Evolutionary conservation across 1,140 invertebrate species (phyloP).

Genomic region (Cyclina sinensis): DNA sequence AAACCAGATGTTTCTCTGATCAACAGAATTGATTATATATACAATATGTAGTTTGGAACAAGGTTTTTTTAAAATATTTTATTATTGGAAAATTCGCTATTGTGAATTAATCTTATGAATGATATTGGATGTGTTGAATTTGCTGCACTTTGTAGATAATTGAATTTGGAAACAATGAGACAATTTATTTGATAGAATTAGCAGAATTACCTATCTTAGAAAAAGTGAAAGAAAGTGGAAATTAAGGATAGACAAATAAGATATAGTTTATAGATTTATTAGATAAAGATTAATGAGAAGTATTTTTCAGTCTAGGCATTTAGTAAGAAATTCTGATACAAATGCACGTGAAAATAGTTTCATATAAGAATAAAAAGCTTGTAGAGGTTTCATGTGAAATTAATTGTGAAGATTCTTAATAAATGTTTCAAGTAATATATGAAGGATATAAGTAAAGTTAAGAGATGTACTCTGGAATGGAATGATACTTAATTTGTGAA

Average conservation of each 20-base stretch:
- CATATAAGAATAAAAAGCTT: no score
- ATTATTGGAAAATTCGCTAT: neutral
- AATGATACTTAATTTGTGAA: no score
- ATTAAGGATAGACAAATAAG: neutral
- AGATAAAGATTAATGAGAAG: no score
- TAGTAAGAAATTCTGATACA: no score
- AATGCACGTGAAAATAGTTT: no score
- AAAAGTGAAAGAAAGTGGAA: neutral
- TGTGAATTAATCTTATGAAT: neutral
- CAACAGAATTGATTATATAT: neutral
- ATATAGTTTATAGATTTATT: neutral
- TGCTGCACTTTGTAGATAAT: neutral
- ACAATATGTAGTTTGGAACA: neutral
- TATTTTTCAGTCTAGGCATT: no score
- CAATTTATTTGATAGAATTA: constrained; percentile 15
- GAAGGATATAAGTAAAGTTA: no score
- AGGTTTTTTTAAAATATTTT: neutral
- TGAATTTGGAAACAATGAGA: neutral
- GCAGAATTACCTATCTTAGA: neutral
- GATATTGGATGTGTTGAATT: constrained; percentile 28
- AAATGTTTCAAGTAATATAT: no score
- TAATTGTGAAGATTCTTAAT: no score
- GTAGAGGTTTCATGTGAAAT: no score
- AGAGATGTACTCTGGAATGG: no score
- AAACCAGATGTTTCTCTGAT: neutral